Percentiles rank a stretch among this genome's conserved stretches.
Evolutionary conservation across 2,888 invertebrate genomes (phyloP).

Genomic region (Teleiodes luculella): DNA sequence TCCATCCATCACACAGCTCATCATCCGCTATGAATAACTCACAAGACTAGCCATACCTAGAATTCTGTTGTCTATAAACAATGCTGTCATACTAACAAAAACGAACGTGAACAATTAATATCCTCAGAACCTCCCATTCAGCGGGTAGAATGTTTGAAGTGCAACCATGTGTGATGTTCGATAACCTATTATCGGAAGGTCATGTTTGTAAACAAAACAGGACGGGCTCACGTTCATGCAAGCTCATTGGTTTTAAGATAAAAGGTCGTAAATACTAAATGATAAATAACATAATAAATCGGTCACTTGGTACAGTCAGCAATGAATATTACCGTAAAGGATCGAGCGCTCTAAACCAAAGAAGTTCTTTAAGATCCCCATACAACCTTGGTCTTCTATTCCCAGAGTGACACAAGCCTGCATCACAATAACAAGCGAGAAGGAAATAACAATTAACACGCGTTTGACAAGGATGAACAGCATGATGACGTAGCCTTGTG

Average conservation of each 20-base stretch:
- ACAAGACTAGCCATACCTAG: constrained; percentile 56
- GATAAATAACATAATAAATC: constrained; percentile 8
- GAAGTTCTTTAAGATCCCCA: too few species aligned
- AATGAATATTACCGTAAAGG: too few species aligned
- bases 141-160: constrained; percentile 42
- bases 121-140: constrained; percentile 45
- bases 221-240: constrained; percentile 39
- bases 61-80: constrained; percentile 63
- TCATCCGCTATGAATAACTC: constrained; percentile 70
- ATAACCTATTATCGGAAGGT: constrained; percentile 61
- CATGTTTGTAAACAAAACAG: constrained; percentile 60
- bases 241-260: constrained; percentile 34
- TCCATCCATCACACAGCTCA: constrained; percentile 68
- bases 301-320: neutral
- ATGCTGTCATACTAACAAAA: constrained; percentile 45
- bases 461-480: too few species aligned
- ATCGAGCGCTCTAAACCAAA: too few species aligned
- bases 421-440: too few species aligned
- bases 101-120: constrained; percentile 35
- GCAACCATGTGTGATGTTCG: constrained; percentile 39
- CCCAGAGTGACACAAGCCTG: too few species aligned
- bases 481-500: too few species aligned
- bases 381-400: too few species aligned
- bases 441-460: too few species aligned
- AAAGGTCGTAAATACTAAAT: constrained; percentile 35